Base-by-base conservation (phyloP, 1,140 invertebrate genomes). In the Habropoda laboriosa region DNA sequence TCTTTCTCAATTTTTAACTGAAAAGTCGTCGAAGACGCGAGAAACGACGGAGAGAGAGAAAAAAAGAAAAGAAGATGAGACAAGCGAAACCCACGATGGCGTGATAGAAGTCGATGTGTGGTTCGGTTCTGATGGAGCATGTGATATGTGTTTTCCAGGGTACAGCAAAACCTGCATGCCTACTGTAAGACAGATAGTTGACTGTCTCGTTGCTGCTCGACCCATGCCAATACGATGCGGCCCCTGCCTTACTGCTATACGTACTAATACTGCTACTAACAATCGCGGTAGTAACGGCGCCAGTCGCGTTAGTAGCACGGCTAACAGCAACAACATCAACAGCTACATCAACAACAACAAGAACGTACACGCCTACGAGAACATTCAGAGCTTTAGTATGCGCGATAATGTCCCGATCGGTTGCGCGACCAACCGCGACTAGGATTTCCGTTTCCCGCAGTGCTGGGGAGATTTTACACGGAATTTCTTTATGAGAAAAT, bases 171-270 rank as follows among this genome's bases (percentile, higher is more conserved):
- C 89, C 92, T 92, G 92, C 92, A 93, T 93, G 92, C 91, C 92
- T 93, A 90, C 92, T 92, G 90, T 93, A 92, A 93, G 89, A 92
- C 90, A 93, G 89, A 91, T 93, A 91, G 91, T 93, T 92, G 90
- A 92, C 89, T 90, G 89, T 92, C 89, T 92, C 85, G 86, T 90
- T 89, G 90, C 91, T 90, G 91, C 87, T 92, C 91, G 84, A 90
- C 89, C 80, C 83, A 89, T 92, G 87, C 89, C 89, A 87, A 92
- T 90, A 85, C 90, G 89, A 92, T 88, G 91, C 86, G 90, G 91
- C 81, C 88, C 91, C 81, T 90, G 91, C 86, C 90, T 90, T 90
- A 89, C 91, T 88, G 90, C 91, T 92, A 92, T 90, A 88, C 81
- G 86, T 89, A 88, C 87, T 91, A 91, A 91, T 83, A 79, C 87